Evolutionary conservation across 2,888 invertebrate species (phyloP).

Genomic region (Octonoba sinensis): DNA sequence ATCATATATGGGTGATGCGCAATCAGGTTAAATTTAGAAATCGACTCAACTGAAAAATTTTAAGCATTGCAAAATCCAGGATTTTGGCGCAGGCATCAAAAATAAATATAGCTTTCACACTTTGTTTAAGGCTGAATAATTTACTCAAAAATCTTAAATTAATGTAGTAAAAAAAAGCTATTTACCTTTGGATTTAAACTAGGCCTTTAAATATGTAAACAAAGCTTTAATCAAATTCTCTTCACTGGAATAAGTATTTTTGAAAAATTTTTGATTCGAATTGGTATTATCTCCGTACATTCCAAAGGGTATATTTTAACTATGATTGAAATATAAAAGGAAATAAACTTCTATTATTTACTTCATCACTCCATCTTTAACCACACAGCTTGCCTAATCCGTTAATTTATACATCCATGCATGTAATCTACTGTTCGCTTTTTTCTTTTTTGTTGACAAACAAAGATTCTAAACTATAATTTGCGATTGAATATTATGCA

Average conservation of each 20-base stretch:
- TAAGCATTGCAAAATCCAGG: not conserved
- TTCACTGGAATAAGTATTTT: slow-evolving; percentile 4
- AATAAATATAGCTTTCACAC: not conserved
- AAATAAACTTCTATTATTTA: slow-evolving; percentile 25
- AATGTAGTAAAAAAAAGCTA: not conserved
- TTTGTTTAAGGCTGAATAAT: not conserved
- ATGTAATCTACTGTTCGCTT: too few relatives aligned
- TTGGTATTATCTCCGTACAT: slow-evolving; percentile 18
- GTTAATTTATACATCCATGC: too few relatives aligned
- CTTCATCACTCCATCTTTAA: slow-evolving; percentile 38
- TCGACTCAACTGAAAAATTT: not conserved
- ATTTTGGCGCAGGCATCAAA: not conserved
- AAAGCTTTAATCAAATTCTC: slow-evolving; percentile 25
- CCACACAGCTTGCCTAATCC: slow-evolving; percentile 43
- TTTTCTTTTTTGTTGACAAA: too few relatives aligned
- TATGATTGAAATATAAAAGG: slow-evolving; percentile 50
- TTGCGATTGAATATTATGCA: too few relatives aligned
- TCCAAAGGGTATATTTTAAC: slow-evolving; percentile 18
- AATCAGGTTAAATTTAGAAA: slow-evolving; percentile 12
- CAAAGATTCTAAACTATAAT: too few relatives aligned
- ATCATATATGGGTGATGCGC: slow-evolving; percentile 3
- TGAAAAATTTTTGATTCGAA: not conserved
- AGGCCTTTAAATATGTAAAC: slow-evolving; percentile 41
- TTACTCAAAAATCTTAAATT: not conserved
- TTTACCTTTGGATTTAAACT: slow-evolving; percentile 2